Evolutionary conservation across 2,113 vertebrate species (phyloP), one percentile per base, ranked within the genome.

Genomic region (Himantopus leucocephalus): DNA sequence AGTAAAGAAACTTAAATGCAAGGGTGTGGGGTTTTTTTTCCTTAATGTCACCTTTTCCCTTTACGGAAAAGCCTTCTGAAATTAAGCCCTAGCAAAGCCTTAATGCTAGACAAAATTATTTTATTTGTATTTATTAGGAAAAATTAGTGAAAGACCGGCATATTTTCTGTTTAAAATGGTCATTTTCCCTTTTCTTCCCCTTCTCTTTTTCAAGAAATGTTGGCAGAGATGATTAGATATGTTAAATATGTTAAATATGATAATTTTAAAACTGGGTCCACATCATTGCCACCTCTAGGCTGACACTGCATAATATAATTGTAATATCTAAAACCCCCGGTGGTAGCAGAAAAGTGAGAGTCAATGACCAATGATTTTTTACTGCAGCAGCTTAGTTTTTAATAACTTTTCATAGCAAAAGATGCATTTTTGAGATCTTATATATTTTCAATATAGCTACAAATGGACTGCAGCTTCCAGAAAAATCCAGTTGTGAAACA

Each of bases 1-100:
- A 88, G 22, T 8, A 84, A 92, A 78, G 4, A 17, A 59, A 59
- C 52, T 26, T 35, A 12, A 53, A 14, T 8, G 17, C 8, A 82
- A 41, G 6, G 3, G 3, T 39, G 35, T 20, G 10, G 1, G 1
- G 0, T 9, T 70, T 50, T 39, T 39, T 39, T 60, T 66, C 12
- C 4, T 30, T 55, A 37, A 52, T 7, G 2, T 18, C 45, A 52
- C 3, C 8, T 70, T 90, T 62, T 21, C 4, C 6, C 9, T 37
- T 41, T 35, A 24, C 30, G 22, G 32, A 80, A 73, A 82, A 62
- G 2, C 12, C 7, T 56, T 76, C 50, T 55, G 20, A 92, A 79
- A 88, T 29, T 22, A 76, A 66, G 30, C 4, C 18, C 27, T 19
- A 70, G 15, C 17, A 76, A 68, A 75, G 23, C 3, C 18, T 56